Conservation (phyloP, 2,113 vertebrate species). For the Dicaeum eximium region DNA sequence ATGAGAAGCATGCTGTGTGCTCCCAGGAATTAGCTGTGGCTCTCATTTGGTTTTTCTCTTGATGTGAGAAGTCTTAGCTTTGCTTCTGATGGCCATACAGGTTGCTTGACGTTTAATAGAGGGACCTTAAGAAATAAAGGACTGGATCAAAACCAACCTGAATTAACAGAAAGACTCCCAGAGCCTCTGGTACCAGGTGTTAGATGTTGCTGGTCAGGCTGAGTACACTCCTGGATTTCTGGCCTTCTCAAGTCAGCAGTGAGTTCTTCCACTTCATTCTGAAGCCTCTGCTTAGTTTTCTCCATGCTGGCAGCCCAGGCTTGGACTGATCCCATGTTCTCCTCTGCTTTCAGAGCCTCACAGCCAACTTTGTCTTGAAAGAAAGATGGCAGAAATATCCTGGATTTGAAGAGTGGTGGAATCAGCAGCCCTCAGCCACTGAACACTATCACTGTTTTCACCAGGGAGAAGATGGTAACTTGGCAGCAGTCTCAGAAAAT, state of each 20-base stretch:
- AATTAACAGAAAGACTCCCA: not conserved
- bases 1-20: not conserved
- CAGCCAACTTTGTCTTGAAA: slow-evolving; percentile 62
- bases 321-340: slow-evolving; percentile 66
- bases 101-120: not conserved
- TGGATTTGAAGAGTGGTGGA: not conserved
- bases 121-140: not conserved
- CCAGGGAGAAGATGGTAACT: not conserved
- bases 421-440: not conserved
- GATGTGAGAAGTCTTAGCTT: not conserved
- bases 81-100: not conserved
- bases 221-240: not conserved
- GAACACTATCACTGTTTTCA: not conserved
- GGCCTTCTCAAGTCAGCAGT: slow-evolving; percentile 72
- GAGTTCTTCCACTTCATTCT: slow-evolving; percentile 74
- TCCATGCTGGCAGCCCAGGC: slow-evolving; percentile 64
- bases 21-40: not conserved
- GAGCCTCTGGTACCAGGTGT: not conserved
- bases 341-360: slow-evolving; percentile 73
- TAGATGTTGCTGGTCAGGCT: not conserved
- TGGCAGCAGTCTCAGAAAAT: not conserved
- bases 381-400: not conserved
- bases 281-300: slow-evolving; percentile 75
- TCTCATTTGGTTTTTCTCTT: slow-evolving; percentile 11
- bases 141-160: not conserved